These are phyloP conservation scores for Agrilus mali DNA, from an alignment of 2,888 invertebrate species.

Conservation along the genomic window DNA sequence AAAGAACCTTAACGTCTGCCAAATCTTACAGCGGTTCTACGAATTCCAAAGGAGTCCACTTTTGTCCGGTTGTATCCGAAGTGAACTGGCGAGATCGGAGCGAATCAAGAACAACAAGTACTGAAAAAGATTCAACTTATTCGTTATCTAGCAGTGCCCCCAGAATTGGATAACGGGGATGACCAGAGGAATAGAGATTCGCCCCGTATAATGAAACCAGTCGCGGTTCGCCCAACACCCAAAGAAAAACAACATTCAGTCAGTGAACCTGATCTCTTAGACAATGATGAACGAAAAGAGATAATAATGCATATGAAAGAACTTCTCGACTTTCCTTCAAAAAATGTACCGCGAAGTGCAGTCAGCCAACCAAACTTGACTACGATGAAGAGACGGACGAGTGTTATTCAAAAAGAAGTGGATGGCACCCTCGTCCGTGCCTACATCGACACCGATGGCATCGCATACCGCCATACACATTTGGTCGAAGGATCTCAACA, in stretches of 20 bases:
- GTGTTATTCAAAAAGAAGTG: slow-evolving; percentile 25
- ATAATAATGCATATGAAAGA: background rate
- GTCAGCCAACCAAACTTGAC: slow-evolving; percentile 15
- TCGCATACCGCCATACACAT: slow-evolving; percentile 29
- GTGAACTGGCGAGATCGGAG: slow-evolving; percentile 57
- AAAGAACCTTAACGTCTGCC: slow-evolving; percentile 23
- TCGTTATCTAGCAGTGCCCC: slow-evolving; percentile 28
- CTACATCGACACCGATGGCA: slow-evolving; percentile 29
- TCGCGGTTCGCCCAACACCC: slow-evolving; percentile 11
- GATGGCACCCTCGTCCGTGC: slow-evolving; percentile 25
- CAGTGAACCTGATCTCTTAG: slow-evolving; percentile 27
- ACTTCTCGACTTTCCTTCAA: slow-evolving; percentile 13
- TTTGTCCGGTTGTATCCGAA: slow-evolving; percentile 68
- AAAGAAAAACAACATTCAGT: slow-evolving; percentile 18
- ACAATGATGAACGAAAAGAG: background rate
- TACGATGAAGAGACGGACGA: slow-evolving; percentile 18
- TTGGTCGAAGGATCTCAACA: slow-evolving; percentile 19
- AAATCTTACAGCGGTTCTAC: slow-evolving; percentile 23
- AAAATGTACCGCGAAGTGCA: slow-evolving; percentile 10
- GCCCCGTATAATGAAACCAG: slow-evolving; percentile 10
- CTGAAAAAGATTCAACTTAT: slow-evolving; percentile 27
- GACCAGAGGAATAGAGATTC: slow-evolving; percentile 4
- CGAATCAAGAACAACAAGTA: slow-evolving; percentile 18
- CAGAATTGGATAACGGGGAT: slow-evolving; percentile 17
- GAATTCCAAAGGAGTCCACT: slow-evolving; percentile 50